Conservation (phyloP, 2,113 vertebrate genomes). For the Spermophilus dauricus region DNA sequence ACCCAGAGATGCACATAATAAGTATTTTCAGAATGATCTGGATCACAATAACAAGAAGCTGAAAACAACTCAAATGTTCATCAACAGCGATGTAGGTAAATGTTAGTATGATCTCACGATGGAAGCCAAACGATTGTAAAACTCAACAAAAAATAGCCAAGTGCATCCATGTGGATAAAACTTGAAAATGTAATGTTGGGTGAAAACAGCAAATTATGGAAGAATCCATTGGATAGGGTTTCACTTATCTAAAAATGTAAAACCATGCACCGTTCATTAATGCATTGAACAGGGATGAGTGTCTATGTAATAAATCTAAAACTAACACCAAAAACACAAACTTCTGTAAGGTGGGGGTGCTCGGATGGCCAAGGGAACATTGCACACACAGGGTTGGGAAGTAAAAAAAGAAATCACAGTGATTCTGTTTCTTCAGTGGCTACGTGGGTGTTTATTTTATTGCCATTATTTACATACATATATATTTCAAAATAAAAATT, state of each 20-base stretch:
- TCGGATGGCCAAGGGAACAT: not conserved
- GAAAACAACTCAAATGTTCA: not conserved
- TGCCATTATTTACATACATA: not conserved
- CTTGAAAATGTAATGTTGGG: not conserved
- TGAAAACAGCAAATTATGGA: not conserved
- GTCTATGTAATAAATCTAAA: not conserved
- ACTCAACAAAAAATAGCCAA: not conserved
- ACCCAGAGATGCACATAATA: not conserved
- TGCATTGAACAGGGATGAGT: not conserved
- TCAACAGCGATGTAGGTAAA: not conserved
- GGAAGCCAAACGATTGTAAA: not conserved
- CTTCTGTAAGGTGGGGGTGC: not conserved
- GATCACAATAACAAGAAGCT: not conserved
- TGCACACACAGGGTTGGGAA: too few relatives aligned
- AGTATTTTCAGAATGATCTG: not conserved
- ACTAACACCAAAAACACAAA: not conserved
- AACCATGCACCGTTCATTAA: not conserved
- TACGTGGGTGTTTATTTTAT: not conserved
- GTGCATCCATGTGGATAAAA: not conserved
- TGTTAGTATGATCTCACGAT: not conserved
- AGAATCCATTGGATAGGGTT: not conserved
- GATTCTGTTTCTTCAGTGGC: not conserved
- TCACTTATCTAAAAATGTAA: not conserved
- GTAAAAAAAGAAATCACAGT: not conserved
- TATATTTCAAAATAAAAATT: not conserved